phyloP scores from a whole-genome alignment of 2,113 vertebrate genomes.

The Pelecanoides urinatrix region DNA sequence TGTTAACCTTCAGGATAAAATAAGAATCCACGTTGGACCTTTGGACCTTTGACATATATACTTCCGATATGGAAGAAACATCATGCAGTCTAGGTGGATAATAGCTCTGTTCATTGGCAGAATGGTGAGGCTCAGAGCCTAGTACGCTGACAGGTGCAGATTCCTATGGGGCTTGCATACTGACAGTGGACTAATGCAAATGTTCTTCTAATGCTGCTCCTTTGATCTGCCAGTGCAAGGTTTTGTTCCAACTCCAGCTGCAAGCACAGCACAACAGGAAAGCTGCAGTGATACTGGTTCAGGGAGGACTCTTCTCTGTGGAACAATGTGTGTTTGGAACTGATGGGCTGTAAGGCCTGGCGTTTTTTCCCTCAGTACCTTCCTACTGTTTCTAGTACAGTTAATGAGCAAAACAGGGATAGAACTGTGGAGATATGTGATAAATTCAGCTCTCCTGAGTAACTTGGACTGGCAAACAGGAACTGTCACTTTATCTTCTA shows the following conservation, averaged over 20 bases:
- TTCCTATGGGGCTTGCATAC: background rate
- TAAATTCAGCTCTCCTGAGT: background rate
- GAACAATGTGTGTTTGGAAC: background rate
- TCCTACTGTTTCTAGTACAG: background rate
- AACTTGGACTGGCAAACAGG: background rate
- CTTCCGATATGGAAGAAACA: background rate
- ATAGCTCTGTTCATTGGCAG: background rate
- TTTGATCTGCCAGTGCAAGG: background rate
- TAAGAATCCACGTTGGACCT: background rate
- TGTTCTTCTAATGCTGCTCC: background rate
- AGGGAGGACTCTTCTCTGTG: background rate
- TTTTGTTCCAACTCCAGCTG: background rate
- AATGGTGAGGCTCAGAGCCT: background rate
- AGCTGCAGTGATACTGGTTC: background rate
- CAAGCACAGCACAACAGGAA: background rate
- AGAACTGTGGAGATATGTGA: background rate
- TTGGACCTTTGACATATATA: background rate
- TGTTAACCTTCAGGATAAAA: background rate
- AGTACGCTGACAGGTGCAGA: background rate
- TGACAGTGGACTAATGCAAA: background rate
- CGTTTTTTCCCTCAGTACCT: background rate
- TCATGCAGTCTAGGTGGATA: background rate
- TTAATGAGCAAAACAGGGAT: background rate
- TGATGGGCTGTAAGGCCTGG: background rate
- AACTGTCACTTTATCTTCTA: background rate